Percentiles rank a stretch among this genome's conserved stretches.
Evolutionary conservation across 2,888 invertebrate species (phyloP).

Genomic region (Spatulosminthurus flaviceps): DNA sequence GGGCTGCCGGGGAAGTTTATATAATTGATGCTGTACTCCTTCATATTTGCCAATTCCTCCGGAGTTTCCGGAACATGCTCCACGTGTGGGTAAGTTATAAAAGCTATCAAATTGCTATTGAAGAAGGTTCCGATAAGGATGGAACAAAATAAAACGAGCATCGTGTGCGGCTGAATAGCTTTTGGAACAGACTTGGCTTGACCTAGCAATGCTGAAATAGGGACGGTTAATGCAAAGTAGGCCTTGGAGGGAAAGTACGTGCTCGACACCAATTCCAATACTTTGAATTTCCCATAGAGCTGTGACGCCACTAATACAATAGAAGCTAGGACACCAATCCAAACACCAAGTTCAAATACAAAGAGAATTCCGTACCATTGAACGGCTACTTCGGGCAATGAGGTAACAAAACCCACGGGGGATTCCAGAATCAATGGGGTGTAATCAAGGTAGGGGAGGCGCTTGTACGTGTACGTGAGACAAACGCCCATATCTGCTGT

Average conservation of each 20-base stretch:
- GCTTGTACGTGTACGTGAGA: not conserved
- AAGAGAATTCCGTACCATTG: conserved; percentile 26
- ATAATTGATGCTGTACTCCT: not conserved
- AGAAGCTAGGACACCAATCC: not conserved
- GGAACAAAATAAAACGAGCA: not conserved
- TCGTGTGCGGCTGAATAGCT: too few relatives aligned
- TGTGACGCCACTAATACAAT: not conserved
- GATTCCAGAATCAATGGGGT: not conserved
- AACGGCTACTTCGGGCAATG: not conserved
- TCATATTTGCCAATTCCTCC: not conserved
- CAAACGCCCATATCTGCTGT: not conserved
- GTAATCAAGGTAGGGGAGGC: not conserved
- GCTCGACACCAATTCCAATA: not conserved
- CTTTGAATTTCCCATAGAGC: not conserved
- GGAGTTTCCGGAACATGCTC: not conserved
- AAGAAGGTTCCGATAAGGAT: not conserved
- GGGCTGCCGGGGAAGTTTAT: not conserved
- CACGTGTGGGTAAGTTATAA: conserved; percentile 7
- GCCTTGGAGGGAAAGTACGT: too few relatives aligned
- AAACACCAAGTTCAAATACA: not conserved
- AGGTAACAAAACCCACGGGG: not conserved
- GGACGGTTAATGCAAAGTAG: too few relatives aligned
- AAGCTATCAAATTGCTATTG: conserved; percentile 5
- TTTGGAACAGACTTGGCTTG: not conserved
- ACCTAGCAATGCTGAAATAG: not conserved